Base-by-base conservation (phyloP, 2,113 vertebrate species). In the Sakesphorus luctuosus region DNA sequence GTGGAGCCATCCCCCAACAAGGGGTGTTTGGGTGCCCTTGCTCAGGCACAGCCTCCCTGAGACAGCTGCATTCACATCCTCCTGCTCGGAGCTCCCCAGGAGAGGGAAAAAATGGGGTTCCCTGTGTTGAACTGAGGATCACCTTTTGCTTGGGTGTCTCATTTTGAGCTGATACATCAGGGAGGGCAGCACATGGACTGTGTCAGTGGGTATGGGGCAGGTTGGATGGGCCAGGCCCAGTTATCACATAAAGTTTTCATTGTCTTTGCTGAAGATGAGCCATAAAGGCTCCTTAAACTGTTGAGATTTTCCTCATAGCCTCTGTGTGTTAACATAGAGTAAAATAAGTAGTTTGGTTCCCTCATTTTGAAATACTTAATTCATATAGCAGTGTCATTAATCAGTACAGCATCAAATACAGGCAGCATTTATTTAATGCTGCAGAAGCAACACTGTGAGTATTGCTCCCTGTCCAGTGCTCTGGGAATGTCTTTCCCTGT, bases 71-170 rank as follows among this genome's bases (percentile, higher is more conserved):
- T 35, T 26, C 38, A 43, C 61, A 43, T 43, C 38, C 38, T 24
- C 61, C 38, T 13, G 26, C 18, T 29, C 36, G 29, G 36, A 63
- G 61, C 36, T 62, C 11, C 61, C 26, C 18, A 29, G 36, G 11
- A 63, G 61, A 43, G 13, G 4, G 33, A 8, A 3, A 3, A 2
- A 17, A 6, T 1, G 3, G 62, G 19, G 23, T 26, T 24, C 4
- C 65, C 53, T 5, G 5, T 3, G 2, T 9, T 18, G 14, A 13
- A 5, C 28, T 0, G 23, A 5, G 47, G 23, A 6, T 5, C 5
- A 16, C 3, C 46, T 43, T 2, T 1, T 5, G 0, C 43, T 21
- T 1, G 0, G 0, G 0, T 7, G 40, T 1, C 35, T 31, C 0
- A 1, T 18, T 67, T 4, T 3, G 74, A 67, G 84, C 50, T 24